Evolutionary conservation across 2,113 vertebrate genomes (phyloP).

Genomic region (Petroica traversi): DNA sequence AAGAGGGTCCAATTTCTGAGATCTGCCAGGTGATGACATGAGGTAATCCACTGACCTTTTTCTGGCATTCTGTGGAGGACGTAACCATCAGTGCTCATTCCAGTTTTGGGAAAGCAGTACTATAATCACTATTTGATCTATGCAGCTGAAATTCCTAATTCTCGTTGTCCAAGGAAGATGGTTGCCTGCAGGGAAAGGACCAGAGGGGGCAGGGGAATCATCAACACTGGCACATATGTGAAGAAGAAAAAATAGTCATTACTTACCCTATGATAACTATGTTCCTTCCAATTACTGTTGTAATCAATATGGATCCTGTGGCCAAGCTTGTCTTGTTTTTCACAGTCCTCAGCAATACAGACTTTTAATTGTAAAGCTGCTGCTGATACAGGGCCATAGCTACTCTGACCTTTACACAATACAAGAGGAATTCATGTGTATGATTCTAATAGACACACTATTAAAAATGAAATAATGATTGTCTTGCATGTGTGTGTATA

Average conservation of each 20-base stretch:
- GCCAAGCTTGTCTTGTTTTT: slow-evolving; percentile 53
- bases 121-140: slow-evolving; percentile 49
- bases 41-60: slow-evolving; percentile 59
- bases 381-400: slow-evolving; percentile 29
- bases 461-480: slow-evolving; percentile 20
- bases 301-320: slow-evolving; percentile 61
- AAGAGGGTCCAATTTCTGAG: slow-evolving; percentile 25
- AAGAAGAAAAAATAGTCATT: slow-evolving; percentile 47
- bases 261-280: slow-evolving; percentile 55
- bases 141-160: slow-evolving; percentile 39
- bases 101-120: neutral
- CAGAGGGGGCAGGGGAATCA: neutral
- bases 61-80: neutral
- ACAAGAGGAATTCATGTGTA: slow-evolving; percentile 19
- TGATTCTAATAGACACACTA: slow-evolving; percentile 8
- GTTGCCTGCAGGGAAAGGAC: slow-evolving; percentile 20
- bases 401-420: slow-evolving; percentile 30
- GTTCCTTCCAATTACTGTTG: slow-evolving; percentile 55
- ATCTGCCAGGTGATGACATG: slow-evolving; percentile 44
- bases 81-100: neutral
- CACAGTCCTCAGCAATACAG: slow-evolving; percentile 21
- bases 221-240: slow-evolving; percentile 47
- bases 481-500: neutral
- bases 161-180: slow-evolving; percentile 5
- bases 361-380: slow-evolving; percentile 47